Evolutionary conservation across 92 coral and sea anemone genomes (phyloP).

Genomic region (Galaxea fascicularis): DNA sequence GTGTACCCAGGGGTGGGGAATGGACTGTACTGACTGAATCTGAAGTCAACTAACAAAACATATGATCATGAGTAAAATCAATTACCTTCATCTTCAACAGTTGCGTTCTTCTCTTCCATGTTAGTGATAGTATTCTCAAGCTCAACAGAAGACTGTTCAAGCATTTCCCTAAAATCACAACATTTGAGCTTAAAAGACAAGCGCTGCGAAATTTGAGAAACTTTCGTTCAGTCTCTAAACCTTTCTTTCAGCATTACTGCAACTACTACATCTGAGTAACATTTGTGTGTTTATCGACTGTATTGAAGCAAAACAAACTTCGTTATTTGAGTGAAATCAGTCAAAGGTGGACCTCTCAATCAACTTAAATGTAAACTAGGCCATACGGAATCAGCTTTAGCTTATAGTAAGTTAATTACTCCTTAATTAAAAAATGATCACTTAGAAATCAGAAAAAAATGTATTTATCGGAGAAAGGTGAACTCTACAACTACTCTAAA

Average conservation of each 20-base stretch:
- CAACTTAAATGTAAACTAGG: neutral
- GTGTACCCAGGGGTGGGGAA: too few species aligned
- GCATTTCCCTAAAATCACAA: constrained; percentile 79
- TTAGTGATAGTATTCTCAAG: constrained; percentile 85
- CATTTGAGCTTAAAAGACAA: neutral
- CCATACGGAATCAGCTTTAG: neutral
- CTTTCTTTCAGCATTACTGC: too few species aligned
- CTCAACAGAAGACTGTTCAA: constrained; percentile 93
- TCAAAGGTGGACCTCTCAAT: constrained; percentile 26
- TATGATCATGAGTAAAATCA: neutral
- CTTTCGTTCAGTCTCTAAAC: too few species aligned
- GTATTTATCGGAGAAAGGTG: too few species aligned
- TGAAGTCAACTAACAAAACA: neutral
- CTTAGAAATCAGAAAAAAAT: too few species aligned
- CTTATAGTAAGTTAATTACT: neutral
- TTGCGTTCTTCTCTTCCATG: constrained; percentile 77
- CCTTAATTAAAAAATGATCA: too few species aligned
- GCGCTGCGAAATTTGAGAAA: too few species aligned
- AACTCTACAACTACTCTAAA: neutral
- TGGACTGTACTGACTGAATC: neutral
- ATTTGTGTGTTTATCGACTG: neutral
- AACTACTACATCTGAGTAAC: too few species aligned
- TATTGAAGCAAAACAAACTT: neutral
- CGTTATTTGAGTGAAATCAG: too few species aligned
- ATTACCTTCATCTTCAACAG: constrained; percentile 92